phyloP scores from a whole-genome alignment of 2,797 vertebrate species.

The Monodelphis domestica region DNA sequence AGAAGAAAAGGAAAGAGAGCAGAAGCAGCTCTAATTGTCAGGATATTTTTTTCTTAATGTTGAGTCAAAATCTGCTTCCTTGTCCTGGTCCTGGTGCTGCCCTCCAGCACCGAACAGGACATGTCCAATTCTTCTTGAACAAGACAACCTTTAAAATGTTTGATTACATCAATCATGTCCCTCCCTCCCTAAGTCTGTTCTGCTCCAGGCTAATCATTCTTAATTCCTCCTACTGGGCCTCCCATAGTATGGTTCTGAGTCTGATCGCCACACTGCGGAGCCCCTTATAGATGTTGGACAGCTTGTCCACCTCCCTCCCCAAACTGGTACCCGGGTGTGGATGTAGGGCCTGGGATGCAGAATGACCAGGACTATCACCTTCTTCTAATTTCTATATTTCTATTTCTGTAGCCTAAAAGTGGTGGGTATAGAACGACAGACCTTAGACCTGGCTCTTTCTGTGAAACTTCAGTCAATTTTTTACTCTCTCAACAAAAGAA shows the following conservation, averaged over 20 bases:
- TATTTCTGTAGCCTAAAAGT: no score
- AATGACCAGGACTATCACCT: background rate
- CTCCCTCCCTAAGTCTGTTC: background rate
- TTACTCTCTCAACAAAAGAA: no score
- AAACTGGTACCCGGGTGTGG: background rate
- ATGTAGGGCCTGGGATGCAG: background rate
- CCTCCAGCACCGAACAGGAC: background rate
- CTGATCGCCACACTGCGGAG: background rate
- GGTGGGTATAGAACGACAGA: no score
- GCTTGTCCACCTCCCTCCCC: background rate
- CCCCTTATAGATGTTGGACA: background rate
- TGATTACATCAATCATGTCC: background rate
- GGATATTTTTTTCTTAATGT: background rate
- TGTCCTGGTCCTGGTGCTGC: background rate
- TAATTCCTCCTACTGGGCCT: background rate
- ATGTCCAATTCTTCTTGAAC: background rate
- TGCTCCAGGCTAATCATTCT: background rate
- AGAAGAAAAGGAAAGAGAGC: background rate
- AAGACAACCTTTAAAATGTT: background rate
- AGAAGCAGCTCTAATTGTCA: background rate
- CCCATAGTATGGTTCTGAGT: background rate
- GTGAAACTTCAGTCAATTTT: no score
- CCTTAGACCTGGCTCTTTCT: no score
- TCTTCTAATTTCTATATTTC: no score
- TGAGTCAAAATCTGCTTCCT: background rate